Conservation (phyloP, 2,113 vertebrate genomes). For the Forbesichthys agassizii region DNA sequence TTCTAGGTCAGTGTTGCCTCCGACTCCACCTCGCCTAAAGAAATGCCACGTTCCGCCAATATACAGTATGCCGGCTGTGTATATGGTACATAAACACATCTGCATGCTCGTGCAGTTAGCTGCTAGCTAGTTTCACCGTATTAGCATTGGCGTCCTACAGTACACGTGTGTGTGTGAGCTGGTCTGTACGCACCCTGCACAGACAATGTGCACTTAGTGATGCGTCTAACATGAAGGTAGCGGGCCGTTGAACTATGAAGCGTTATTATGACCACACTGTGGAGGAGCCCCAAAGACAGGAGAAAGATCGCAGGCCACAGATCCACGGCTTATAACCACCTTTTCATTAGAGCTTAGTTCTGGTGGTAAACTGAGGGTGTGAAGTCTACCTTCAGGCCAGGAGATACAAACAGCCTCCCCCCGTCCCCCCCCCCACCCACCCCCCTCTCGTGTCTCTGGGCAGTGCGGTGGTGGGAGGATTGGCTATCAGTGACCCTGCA, state of each 20-base stretch:
- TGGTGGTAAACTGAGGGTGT: conserved; percentile 22
- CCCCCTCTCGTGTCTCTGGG: conserved; percentile 25
- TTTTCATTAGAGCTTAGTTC: conserved; percentile 11
- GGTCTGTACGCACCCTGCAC: conserved; percentile 31
- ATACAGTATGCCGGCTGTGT: conserved; percentile 9
- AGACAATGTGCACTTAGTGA: conserved; percentile 26
- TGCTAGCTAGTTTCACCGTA: conserved; percentile 27
- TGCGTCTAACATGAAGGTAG: conserved; percentile 25
- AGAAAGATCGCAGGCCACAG: not conserved
- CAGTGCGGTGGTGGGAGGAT: conserved; percentile 46
- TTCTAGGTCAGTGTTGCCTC: conserved; percentile 70
- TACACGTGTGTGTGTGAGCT: conserved; percentile 11
- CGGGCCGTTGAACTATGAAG: conserved; percentile 23
- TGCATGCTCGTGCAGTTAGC: conserved; percentile 8
- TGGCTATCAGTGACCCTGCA: conserved; percentile 63
- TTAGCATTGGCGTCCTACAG: conserved; percentile 10
- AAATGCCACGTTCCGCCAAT: conserved; percentile 29
- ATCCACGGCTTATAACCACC: not conserved
- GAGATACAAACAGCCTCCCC: conserved; percentile 46
- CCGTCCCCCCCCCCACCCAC: not conserved
- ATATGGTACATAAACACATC: conserved; percentile 52
- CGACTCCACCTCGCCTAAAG: conserved; percentile 34
- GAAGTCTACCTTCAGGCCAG: conserved; percentile 44
- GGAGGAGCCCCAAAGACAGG: not conserved
- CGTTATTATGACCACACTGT: conserved; percentile 17